Evolutionary conservation across 2,888 invertebrate species (phyloP), one percentile per base, ranked within the genome.

Genomic region (Troilus luridus): DNA sequence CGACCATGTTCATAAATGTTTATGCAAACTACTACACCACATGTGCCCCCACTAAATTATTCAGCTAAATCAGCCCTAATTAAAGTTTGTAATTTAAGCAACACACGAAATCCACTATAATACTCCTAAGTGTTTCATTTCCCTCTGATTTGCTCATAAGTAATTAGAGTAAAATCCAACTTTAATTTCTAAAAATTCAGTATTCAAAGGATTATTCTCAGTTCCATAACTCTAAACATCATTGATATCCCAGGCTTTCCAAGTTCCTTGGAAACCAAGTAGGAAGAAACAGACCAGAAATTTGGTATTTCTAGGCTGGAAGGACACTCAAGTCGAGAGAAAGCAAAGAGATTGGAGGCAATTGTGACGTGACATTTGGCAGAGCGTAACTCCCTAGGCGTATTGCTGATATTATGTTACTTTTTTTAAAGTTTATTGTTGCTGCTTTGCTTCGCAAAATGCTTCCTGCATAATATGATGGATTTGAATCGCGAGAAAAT

Each of bases 321-420:
- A 21, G 85, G 17, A 41, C 27, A 19, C n/a, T 56, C 56, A 56
- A 56, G 81, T 81, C 54, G 21, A 85, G 85, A 85, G 85, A 85
- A 85, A 85, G 85, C 56, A 21, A 58, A n/a, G n/a, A 85, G 85
- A 85, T 56, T 56, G 41, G 54, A 11, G n/a, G 21, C 11, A 85
- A 85, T 21, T 56, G 85, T 56, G 85, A 85, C 54, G 56, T 58
- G 54, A 56, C 54, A 85, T 85, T 85, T 85, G 85, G 56, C 58
- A n/a, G 56, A 85, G 85, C 85, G 85, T 85, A 85, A 85, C 54
- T 11, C 85, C 12, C 12, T 54, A 1, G 54, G 11, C 21, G n/a
- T n/a, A 85, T n/a, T 58, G 10, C 56, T 85, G 85, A 85, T 85
- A 85, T 85, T 85, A 54, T 58, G 56, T 41, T 54, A 7, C 54